Conservation (phyloP, 1,140 invertebrate genomes). For the Nasonia giraulti region DNA sequence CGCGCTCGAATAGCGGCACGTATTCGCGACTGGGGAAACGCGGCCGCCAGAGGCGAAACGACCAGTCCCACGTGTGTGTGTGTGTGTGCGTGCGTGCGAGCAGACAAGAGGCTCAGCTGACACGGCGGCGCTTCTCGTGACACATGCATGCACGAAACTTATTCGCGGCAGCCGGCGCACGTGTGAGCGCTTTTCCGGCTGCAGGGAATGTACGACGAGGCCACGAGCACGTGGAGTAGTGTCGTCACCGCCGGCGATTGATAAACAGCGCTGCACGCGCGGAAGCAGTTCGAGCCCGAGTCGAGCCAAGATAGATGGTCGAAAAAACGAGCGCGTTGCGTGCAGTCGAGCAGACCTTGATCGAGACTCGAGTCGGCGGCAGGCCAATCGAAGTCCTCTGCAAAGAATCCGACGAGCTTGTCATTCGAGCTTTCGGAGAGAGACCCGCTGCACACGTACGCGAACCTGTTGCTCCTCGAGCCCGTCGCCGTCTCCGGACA, state of each 20-base stretch:
- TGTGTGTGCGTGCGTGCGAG: slow-evolving; percentile 35
- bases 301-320: background rate
- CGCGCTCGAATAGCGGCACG: slow-evolving; percentile 63
- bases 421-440: slow-evolving; percentile 63
- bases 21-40: slow-evolving; percentile 56
- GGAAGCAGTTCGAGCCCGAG: background rate
- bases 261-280: no score
- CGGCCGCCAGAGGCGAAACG: slow-evolving; percentile 12
- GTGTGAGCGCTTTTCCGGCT: no score
- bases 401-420: slow-evolving; percentile 57
- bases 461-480: slow-evolving; percentile 64
- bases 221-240: background rate
- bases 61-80: slow-evolving; percentile 56
- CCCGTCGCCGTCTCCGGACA: background rate
- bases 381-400: no score
- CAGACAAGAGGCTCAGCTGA: slow-evolving; percentile 62
- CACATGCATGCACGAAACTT: slow-evolving; percentile 52
- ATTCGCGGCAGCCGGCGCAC: background rate
- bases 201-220: background rate
- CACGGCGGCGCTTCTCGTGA: slow-evolving; percentile 50
- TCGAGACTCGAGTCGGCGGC: no score
- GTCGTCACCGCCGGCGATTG: no score
- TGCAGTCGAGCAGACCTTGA: background rate
- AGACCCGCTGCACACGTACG: background rate
- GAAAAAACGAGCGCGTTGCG: background rate